Evolutionary conservation across 2,113 vertebrate species (phyloP), one percentile per base, ranked within the genome.

Genomic region (Gadus macrocephalus): DNA sequence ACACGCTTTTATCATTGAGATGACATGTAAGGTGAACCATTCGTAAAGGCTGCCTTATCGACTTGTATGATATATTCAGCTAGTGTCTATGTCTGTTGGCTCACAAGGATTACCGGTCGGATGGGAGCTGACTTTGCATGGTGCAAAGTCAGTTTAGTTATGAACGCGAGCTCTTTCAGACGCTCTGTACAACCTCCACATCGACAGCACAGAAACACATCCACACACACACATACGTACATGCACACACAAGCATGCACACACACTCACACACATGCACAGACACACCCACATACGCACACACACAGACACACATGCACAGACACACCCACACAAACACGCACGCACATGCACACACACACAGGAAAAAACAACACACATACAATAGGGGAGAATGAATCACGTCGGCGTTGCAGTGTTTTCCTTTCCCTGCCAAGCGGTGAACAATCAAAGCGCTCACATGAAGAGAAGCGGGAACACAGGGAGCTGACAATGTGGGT

Each of bases 401-500:
- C 49, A 63, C 14, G 65, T 67, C 16, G 38, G 22, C 19, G 27
- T 61, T 59, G 16, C 15, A 66, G 20, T 19, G 69, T 69, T 79
- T 75, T n/a, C 42, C 59, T 71, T n/a, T 74, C 74, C 72, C 60
- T 71, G 38, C 31, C 15, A 65, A 60, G 25, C 5, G 14, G 62
- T 74, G 28, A 67, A 74, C 70, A 71, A 66, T 68, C 62, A 9
- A 1, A 49, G 15, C 14, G 69, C 15, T 27, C 19, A 31, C 19
- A 17, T 28, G 2, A 19, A 15, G 7, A 11, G 6, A 1, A 61
- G 53, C 31, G 4, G 49, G 12, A 6, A 12, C 31, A 35, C 31
- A 35, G 31, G 6, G 31, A 35, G 4, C 31, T 35, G 31, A 35
- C 31, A 35, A 35, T 35, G 31, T 4, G 31, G 31, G 31, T 7